Conservation (phyloP, 2,797 vertebrate genomes). For the Paramormyrops hopkinsi region DNA sequence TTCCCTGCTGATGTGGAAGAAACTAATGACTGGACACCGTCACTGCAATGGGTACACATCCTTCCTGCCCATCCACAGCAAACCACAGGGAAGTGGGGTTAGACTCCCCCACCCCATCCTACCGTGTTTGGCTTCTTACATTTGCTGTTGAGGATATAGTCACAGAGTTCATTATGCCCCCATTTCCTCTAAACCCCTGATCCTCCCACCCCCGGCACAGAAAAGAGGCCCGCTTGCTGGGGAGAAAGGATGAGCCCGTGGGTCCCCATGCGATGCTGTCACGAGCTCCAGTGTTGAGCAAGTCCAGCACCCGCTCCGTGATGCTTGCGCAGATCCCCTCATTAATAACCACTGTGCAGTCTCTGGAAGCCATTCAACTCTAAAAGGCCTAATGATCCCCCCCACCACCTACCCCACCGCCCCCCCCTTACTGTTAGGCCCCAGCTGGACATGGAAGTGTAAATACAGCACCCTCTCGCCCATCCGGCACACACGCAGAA, state of each 20-base stretch:
- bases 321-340: conserved; percentile 13
- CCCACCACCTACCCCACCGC: background rate
- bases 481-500: background rate
- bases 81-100: background rate
- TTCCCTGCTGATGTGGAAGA: background rate
- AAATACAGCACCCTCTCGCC: conserved; percentile 14
- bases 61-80: background rate
- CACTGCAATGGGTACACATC: background rate
- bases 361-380: conserved; percentile 23
- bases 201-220: background rate
- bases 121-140: background rate
- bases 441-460: conserved; percentile 18
- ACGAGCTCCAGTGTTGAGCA: conserved; percentile 4
- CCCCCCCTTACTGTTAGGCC: background rate
- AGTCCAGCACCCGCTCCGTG: conserved; percentile 20
- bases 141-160: background rate
- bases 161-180: background rate
- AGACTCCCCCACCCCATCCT: background rate
- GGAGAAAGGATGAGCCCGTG: background rate
- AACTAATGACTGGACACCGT: background rate
- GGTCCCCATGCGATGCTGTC: conserved; percentile 12
- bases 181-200: background rate
- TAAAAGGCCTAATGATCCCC: conserved; percentile 25
- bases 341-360: conserved; percentile 23
- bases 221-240: background rate